Evolutionary conservation across 2,888 invertebrate genomes (phyloP).

Genomic region (Melolontha melolontha): DNA sequence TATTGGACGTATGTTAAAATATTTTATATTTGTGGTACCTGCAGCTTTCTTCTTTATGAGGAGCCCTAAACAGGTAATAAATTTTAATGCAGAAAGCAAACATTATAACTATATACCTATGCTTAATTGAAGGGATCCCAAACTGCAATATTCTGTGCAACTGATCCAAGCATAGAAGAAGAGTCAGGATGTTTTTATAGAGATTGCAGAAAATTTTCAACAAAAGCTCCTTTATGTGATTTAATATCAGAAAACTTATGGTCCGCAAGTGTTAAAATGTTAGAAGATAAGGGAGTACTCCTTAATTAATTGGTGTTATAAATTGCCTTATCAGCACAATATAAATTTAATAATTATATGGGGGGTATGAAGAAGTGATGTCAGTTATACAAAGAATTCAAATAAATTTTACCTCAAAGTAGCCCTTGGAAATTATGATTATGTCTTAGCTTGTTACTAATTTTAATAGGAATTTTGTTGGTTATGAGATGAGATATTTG

Average conservation of each 20-base stretch:
- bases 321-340: no score
- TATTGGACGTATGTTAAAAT: constrained; percentile 76
- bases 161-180: constrained; percentile 70
- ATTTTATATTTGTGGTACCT: constrained; percentile 76
- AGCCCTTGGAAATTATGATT: no score
- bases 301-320: constrained; percentile 10
- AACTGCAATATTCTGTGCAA: constrained; percentile 82
- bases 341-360: neutral
- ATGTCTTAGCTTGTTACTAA: no score
- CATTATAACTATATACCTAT: constrained; percentile 31
- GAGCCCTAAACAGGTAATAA: constrained; percentile 76
- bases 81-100: neutral
- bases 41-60: constrained; percentile 79
- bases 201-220: constrained; percentile 75
- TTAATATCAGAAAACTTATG: constrained; percentile 76
- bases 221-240: constrained; percentile 73
- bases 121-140: constrained; percentile 77
- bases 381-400: no score
- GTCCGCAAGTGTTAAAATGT: constrained; percentile 64
- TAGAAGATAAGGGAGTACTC: constrained; percentile 45
- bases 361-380: no score
- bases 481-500: no score
- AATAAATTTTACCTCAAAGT: no score
- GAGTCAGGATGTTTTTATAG: constrained; percentile 81
- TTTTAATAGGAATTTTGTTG: no score